Evolutionary conservation across 2,113 vertebrate species (phyloP), one percentile per base, ranked within the genome.

Genomic region (Narcine bancroftii): DNA sequence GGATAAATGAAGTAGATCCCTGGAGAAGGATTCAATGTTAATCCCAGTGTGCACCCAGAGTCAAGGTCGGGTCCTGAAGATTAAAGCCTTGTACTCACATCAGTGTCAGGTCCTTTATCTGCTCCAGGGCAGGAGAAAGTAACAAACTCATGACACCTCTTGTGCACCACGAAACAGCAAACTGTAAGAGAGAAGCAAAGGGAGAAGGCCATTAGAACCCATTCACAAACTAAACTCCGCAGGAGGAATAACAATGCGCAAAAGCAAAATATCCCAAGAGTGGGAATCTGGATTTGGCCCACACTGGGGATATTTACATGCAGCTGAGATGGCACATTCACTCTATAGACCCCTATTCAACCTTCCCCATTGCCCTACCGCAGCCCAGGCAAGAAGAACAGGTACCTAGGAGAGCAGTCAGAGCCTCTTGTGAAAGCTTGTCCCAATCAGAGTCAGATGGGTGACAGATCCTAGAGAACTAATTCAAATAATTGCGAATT

Each of bases 161-260:
- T 99, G 93, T 99, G 99, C 94, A 99, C 98, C 96, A 99, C 98
- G 93, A 99, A 99, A 94, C 98, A 99, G 97, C 98, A 99, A 96
- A 99, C 98, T 99, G 95, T 89, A 94, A 6, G 89, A 81, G 75
- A 92, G 87, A n/a, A 93, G 3, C 45, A 93, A 79, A 87, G 50
- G 29, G 47, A 56, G 79, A 53, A 0, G 6, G 56, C 1, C 17
- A 17, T 87, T 87, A 87, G 33, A 87, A 87, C 81, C 7, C 11
- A 29, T 53, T 36, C 17, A 85, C 50, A n/a, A 60, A 81, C 24
- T 29, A 9, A 3, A 29, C 45, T 29, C 79, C 24, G 11, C 26
- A 1, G 15, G 42, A 2, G 26, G 76, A 47, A 83, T 1, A 11
- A 56, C 11, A 7, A 26, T n/a, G n/a, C n/a, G 6, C 36, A 47